Evolutionary conservation across 2,113 vertebrate species (phyloP), one percentile per base, ranked within the genome.

Genomic region (Pelecanoides urinatrix): DNA sequence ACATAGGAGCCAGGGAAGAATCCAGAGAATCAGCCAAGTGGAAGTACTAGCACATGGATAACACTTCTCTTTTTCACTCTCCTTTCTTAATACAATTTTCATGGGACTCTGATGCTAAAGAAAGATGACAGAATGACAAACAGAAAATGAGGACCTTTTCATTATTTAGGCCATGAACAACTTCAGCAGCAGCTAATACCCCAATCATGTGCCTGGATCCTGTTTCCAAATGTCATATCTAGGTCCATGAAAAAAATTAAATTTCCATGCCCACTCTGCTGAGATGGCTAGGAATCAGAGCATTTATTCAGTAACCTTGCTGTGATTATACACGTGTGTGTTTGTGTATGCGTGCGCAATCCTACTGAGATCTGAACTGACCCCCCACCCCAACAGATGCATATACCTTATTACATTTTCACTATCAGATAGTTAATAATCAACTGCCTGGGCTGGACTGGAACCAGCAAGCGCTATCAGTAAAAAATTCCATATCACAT

Each of bases 391-490:
- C 36, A 87, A 71, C 44, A 96, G 59, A 91, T 87, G 47, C 13
- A 18, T 67, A 65, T 6, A 47, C 12, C 26, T 81, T 78, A 94
- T 58, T 92, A 85, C 74, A 80, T 86, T 85, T 92, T 63, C 62
- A 77, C 29, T 89, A 93, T 90, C 85, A 88, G 77, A 70, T 47
- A 62, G 67, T 78, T 92, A 94, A 92, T 94, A 95, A 95, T 72
- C 77, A 95, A 81, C 70, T 85, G 55, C 59, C 38, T 89, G 53
- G 53, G 53, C 83, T 95, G 80, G 73, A 79, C 74, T 90, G 74
- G 53, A 96, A 91, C 49, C 65, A 94, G 77, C 36, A 78, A 91
- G 58, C 49, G 45, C 58, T 78, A 92, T 86, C 65, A 94, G 73
- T 73, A 84, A 81, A 85, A 94, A 68, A 53, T 14, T 81, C 53